phyloP scores from a whole-genome alignment of 2,113 vertebrate genomes.

The Setophaga petechia region DNA sequence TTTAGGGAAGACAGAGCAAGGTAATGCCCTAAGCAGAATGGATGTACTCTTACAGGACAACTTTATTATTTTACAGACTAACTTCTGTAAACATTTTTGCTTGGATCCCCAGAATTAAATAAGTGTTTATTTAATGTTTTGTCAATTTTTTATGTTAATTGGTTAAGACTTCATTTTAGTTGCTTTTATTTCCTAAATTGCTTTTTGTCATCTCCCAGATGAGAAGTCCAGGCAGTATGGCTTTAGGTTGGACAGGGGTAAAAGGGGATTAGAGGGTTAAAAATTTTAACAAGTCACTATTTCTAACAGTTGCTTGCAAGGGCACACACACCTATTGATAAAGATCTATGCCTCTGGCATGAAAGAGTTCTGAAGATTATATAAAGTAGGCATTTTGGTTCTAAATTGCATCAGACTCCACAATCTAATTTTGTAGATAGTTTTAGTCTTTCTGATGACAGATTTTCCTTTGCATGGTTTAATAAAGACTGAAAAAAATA shows the following conservation, averaged over 20 bases:
- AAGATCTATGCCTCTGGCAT: slow-evolving; percentile 40
- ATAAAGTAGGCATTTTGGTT: slow-evolving; percentile 20
- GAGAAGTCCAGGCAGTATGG: neutral
- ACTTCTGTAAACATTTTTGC: neutral
- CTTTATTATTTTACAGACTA: neutral
- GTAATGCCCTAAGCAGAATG: neutral
- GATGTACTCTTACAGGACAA: neutral
- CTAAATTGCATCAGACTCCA: slow-evolving; percentile 20
- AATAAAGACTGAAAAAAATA: neutral
- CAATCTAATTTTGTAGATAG: neutral
- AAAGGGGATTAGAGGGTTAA: neutral
- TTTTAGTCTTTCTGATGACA: slow-evolving; percentile 1
- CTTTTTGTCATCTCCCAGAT: neutral
- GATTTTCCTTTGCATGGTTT: neutral
- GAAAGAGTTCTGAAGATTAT: neutral
- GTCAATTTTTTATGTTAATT: neutral
- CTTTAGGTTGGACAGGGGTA: neutral
- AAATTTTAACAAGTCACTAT: neutral
- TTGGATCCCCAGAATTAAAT: neutral
- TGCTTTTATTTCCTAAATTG: neutral
- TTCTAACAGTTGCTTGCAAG: neutral
- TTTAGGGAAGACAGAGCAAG: neutral
- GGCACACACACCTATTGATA: slow-evolving; percentile 15
- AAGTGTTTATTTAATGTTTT: neutral
- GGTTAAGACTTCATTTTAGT: neutral